Conservation (phyloP, 92 coral and sea anemone genomes). For the Chrysogorgia sp. region DNA sequence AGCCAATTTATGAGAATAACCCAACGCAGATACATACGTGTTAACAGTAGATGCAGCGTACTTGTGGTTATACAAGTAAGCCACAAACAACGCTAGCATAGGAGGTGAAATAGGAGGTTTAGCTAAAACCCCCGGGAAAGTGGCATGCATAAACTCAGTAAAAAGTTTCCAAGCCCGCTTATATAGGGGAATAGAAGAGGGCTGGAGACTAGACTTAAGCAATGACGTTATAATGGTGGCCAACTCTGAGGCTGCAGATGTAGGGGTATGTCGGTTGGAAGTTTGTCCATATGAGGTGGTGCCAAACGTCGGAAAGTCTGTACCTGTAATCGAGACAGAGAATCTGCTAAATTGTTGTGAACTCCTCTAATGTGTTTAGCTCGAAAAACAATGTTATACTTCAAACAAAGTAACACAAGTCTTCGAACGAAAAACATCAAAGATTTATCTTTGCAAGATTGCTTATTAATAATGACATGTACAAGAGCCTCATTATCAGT, state of each 20-base stretch:
- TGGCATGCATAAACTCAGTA: conserved; percentile 31
- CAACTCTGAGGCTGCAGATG: conserved; percentile 44
- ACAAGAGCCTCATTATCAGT: conserved; percentile 50
- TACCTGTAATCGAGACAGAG: conserved; percentile 55
- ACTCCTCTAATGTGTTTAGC: background rate
- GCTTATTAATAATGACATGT: no score
- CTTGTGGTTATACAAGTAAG: conserved; percentile 10
- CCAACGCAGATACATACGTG: conserved; percentile 34
- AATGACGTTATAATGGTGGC: background rate
- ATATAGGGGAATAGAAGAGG: background rate
- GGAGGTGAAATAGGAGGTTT: conserved; percentile 12
- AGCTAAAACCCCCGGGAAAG: background rate
- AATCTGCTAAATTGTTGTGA: conserved; percentile 25
- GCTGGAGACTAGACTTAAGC: conserved; percentile 6
- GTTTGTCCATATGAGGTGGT: conserved; percentile 23
- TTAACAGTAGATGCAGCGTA: background rate
- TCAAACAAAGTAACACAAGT: no score
- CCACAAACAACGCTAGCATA: conserved; percentile 33
- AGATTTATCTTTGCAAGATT: no score
- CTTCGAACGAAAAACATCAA: no score
- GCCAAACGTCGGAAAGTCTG: conserved; percentile 46
- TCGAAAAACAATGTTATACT: no score
- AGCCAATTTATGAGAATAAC: conserved; percentile 55
- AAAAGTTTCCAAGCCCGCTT: conserved; percentile 5
- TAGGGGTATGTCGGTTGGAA: conserved; percentile 46